A percentile compares a stretch with the other conserved stretches of the same genome.
Conservation (phyloP, 2,113 vertebrate species). For the Neopipo cinnamomea region DNA sequence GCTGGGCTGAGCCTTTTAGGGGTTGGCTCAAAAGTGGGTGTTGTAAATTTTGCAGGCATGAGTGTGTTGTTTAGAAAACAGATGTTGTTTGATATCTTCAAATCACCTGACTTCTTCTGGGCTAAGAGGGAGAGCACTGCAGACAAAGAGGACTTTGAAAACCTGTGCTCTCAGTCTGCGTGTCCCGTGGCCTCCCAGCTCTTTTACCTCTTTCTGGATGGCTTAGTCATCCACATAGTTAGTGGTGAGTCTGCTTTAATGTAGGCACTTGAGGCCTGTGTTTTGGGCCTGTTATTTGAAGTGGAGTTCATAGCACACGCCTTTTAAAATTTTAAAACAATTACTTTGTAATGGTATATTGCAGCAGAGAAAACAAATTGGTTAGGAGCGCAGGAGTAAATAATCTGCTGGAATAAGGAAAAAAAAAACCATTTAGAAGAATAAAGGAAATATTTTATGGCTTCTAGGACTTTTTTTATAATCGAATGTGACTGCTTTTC, state of each 20-base stretch:
- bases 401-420: background rate
- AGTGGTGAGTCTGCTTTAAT: background rate
- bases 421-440: background rate
- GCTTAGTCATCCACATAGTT: background rate
- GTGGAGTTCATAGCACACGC: background rate
- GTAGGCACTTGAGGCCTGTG: background rate
- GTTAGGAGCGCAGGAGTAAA: background rate
- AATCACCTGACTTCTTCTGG: background rate
- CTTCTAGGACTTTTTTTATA: background rate
- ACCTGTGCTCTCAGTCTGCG: background rate
- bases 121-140: background rate
- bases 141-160: background rate
- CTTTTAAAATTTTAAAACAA: background rate
- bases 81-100: background rate
- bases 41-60: background rate
- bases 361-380: background rate
- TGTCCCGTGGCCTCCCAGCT: background rate
- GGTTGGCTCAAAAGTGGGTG: background rate
- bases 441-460: background rate
- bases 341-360: background rate
- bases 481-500: background rate
- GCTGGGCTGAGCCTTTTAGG: background rate
- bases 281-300: background rate
- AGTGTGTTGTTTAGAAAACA: conserved; percentile 1
- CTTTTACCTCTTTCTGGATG: background rate